phyloP scores from a whole-genome alignment of 2,797 vertebrate genomes.

The Peromyscus melanophrys region DNA sequence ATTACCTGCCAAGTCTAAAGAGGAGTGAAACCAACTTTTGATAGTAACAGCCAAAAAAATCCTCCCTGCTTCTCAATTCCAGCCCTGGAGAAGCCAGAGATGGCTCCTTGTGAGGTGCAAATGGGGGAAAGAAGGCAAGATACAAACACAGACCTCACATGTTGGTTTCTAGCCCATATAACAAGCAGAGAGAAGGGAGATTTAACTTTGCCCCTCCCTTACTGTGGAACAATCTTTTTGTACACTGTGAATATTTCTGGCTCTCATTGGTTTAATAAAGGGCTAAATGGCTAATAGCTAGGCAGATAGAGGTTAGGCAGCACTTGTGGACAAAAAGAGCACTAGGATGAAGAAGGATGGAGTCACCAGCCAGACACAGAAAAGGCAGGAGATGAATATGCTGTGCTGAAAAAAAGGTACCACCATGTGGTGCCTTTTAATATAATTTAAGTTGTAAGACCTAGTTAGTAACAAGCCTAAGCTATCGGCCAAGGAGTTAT shows the following conservation, averaged over 20 bases:
- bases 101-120: neutral
- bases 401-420: neutral
- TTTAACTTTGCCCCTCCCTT: neutral
- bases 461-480: neutral
- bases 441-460: neutral
- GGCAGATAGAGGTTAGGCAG: neutral
- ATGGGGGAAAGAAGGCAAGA: neutral
- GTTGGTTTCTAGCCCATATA: neutral
- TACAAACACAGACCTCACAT: neutral
- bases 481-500: neutral
- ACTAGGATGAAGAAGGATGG: neutral
- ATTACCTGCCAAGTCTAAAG: slow-evolving; percentile 4
- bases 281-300: neutral
- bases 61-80: neutral
- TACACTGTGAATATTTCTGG: neutral
- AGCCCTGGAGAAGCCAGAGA: neutral
- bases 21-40: slow-evolving; percentile 8
- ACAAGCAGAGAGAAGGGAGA: slow-evolving; percentile 10
- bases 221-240: neutral
- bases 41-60: neutral
- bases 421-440: neutral
- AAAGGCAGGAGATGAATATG: neutral
- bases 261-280: neutral
- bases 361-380: neutral
- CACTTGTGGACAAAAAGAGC: neutral